phyloP scores from a whole-genome alignment of 2,888 invertebrate species.

The Temnothorax rugatulus region DNA sequence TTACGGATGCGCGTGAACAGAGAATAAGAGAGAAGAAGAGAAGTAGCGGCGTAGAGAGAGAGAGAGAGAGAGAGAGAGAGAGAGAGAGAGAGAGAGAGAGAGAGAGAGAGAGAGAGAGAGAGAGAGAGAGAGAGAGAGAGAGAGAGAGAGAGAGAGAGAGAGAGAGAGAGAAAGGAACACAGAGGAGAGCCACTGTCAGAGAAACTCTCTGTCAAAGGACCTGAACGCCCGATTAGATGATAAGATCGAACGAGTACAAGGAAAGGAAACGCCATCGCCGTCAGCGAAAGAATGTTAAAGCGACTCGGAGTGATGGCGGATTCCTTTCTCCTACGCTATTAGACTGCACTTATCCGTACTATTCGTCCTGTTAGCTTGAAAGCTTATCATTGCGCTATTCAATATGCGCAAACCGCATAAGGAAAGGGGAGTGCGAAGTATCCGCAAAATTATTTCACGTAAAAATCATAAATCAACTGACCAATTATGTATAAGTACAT shows the following conservation, averaged over 20 bases:
- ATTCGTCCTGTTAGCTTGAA: slow-evolving; percentile 38
- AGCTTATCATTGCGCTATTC: slow-evolving; percentile 31
- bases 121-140: slow-evolving; percentile 2
- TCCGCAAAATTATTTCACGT: not conserved
- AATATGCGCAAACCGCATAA: not conserved
- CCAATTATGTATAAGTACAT: not conserved
- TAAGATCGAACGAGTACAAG: slow-evolving; percentile 46
- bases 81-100: slow-evolving; percentile 5
- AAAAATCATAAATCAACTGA: slow-evolving; percentile 6
- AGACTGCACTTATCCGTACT: slow-evolving; percentile 29
- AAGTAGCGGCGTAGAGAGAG: not conserved
- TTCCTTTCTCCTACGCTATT: slow-evolving; percentile 25
- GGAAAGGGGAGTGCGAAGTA: not conserved
- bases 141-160: slow-evolving; percentile 6
- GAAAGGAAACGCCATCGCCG: slow-evolving; percentile 50
- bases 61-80: slow-evolving; percentile 13
- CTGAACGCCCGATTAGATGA: slow-evolving; percentile 54
- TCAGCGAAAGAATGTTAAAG: slow-evolving; percentile 52
- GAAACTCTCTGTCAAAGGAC: slow-evolving; percentile 64
- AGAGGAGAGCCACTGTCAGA: slow-evolving; percentile 30
- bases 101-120: slow-evolving; percentile 1
- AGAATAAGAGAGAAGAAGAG: slow-evolving; percentile 1
- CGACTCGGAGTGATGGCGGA: slow-evolving; percentile 7
- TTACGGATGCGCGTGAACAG: slow-evolving; percentile 57
- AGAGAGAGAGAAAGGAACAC: not conserved